A percentile compares a stretch with the other conserved stretches of the same genome.
Evolutionary conservation across 1,140 invertebrate genomes (phyloP).

Genomic region (Frieseomelitta varia): DNA sequence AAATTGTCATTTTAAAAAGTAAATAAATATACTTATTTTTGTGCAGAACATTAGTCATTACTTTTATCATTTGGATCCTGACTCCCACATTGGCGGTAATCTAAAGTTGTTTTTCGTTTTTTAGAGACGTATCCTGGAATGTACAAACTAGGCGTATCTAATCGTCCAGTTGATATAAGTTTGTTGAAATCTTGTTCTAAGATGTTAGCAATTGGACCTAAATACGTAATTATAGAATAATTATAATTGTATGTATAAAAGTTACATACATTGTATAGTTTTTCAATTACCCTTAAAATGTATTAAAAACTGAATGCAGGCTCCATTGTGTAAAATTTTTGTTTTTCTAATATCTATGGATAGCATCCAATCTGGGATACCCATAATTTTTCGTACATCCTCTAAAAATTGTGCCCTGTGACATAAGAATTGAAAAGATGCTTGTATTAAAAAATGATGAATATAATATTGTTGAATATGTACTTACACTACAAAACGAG

Average conservation of each 20-base stretch:
- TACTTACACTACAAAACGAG: conserved; percentile 93
- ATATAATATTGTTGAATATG: not conserved
- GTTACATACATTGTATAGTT: not conserved
- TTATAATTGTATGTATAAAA: not conserved
- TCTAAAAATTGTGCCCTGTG: conserved; percentile 91
- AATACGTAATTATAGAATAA: conserved; percentile 42
- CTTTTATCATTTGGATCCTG: conserved; percentile 88
- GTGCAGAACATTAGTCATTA: conserved; percentile 37
- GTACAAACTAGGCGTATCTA: conserved; percentile 88
- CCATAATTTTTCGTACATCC: conserved; percentile 91
- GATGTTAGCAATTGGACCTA: conserved; percentile 88
- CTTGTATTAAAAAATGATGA: not conserved
- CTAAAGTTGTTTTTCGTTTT: conserved; percentile 87
- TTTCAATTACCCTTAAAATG: conserved; percentile 89
- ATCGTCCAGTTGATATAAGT: conserved; percentile 87
- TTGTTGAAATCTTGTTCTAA: conserved; percentile 90
- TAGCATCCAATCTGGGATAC: conserved; percentile 94
- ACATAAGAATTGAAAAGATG: conserved; percentile 16
- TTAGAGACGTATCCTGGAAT: conserved; percentile 89
- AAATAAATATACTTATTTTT: not conserved
- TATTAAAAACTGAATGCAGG: conserved; percentile 93
- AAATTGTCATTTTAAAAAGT: not conserved
- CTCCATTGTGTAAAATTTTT: conserved; percentile 88
- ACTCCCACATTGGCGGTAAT: conserved; percentile 88
- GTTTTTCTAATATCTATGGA: conserved; percentile 92